Conservation (phyloP, 1,140 invertebrate genomes). For the Papilio polyxenes region DNA sequence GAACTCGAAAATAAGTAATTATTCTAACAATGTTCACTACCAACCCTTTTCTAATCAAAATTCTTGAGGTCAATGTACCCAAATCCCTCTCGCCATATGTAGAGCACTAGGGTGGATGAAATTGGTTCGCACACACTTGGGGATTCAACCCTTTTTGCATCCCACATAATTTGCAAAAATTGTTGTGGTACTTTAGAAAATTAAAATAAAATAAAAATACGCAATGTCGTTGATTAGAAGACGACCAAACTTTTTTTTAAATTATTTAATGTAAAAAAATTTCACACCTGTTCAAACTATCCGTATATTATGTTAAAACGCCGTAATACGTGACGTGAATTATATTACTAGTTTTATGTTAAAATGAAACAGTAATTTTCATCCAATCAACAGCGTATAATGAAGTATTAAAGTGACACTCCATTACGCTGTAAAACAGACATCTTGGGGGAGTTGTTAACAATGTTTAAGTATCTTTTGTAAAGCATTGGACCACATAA, state of each 20-base stretch:
- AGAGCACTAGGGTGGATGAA: conserved; percentile 3
- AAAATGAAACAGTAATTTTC: conserved; percentile 10
- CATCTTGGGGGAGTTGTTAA: conserved; percentile 8
- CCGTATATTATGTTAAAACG: no score
- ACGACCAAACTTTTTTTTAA: background rate
- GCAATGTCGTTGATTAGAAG: background rate
- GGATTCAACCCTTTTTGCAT: conserved; percentile 1
- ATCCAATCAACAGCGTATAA: conserved; percentile 22
- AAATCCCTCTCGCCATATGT: background rate
- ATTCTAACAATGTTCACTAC: background rate
- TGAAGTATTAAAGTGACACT: conserved; percentile 24
- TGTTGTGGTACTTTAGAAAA: background rate
- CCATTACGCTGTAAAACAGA: conserved; percentile 26
- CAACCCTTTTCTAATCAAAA: conserved; percentile 13
- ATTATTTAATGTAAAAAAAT: background rate
- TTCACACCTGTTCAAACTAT: background rate
- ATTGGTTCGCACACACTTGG: background rate
- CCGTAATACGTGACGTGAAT: background rate
- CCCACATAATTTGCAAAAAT: background rate
- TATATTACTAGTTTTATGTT: background rate
- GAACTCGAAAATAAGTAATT: background rate
- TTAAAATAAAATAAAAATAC: background rate
- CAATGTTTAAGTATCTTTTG: conserved; percentile 33
- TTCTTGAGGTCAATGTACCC: background rate
- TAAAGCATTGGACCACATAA: conserved; percentile 48